Percentiles rank a stretch among this genome's conserved stretches.
Evolutionary conservation across 1,140 invertebrate species (phyloP).

Genomic region (Archivesica marissinica): DNA sequence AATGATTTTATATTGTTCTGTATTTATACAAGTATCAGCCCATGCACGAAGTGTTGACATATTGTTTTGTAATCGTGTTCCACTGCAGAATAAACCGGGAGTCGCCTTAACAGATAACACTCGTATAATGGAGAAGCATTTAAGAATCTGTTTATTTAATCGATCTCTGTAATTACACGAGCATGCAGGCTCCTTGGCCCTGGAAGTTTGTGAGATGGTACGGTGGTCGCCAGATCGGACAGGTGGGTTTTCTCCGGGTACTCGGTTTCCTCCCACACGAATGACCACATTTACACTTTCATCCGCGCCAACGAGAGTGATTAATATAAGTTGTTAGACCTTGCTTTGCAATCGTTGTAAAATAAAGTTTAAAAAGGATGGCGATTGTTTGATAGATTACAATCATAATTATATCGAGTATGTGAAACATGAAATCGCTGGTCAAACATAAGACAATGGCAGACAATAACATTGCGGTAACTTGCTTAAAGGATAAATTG

Average conservation of each 20-base stretch:
- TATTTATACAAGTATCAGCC: slow-evolving; percentile 27
- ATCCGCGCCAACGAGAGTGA: too few relatives aligned
- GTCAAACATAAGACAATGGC: neutral
- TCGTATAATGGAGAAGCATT: neutral
- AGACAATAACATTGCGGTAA: neutral
- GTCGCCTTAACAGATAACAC: slow-evolving; percentile 8
- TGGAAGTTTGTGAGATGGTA: too few relatives aligned
- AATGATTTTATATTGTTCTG: slow-evolving; percentile 19
- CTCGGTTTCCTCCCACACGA: neutral
- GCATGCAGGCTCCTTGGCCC: neutral
- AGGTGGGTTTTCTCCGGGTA: too few relatives aligned
- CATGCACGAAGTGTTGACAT: slow-evolving; percentile 19
- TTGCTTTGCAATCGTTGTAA: too few relatives aligned
- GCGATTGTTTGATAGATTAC: neutral
- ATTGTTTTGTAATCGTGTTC: slow-evolving; percentile 10
- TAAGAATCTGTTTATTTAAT: slow-evolving; percentile 21
- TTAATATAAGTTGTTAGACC: too few relatives aligned
- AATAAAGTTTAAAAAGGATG: neutral
- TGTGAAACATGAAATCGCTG: neutral
- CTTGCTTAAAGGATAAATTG: too few relatives aligned
- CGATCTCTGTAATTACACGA: slow-evolving; percentile 3
- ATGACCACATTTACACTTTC: too few relatives aligned
- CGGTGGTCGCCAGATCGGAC: too few relatives aligned
- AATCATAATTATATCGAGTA: neutral
- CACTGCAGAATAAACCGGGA: neutral